Base-by-base conservation (phyloP, 2,113 vertebrate genomes). In the Fulmarus glacialis region DNA sequence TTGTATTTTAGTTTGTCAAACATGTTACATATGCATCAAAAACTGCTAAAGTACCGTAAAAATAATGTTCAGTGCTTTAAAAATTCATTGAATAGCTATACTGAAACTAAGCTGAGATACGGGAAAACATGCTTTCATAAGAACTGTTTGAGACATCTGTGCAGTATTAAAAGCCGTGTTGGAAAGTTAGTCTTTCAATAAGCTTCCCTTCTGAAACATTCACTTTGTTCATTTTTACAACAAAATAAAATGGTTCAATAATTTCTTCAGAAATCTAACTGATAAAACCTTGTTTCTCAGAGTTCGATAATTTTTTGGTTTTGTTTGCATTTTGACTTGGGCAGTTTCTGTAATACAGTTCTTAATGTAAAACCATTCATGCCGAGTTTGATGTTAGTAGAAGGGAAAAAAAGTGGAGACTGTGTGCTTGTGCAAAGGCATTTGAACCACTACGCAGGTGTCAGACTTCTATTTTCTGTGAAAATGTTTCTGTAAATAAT, bases 1-100 rank as follows among this genome's bases (percentile, higher is more conserved):
- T n/a, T 78, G 8, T 38, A 30, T 48, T 92, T 55, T 53, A 40
- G 11, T 80, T 83, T 66, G 27, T 34, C 23, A 43, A 6, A 42
- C 10, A 30, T 0, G 1, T n/a, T 60, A 23, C 3, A 3, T 30
- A 14, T 12, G 5, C 11, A 26, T 23, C 8, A 66, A 80, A 67
- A 62, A 0, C 5, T 47, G 12, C 30, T 60, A 12, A 29, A 13
- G 6, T 68, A n/a, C 42, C 4, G 1, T n/a, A 75, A 38, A 83
- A 38, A 52, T 29, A 24, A 42, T 15, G 12, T 38, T 80, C 11
- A 23, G 5, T 27, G 17, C 40, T 85, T 90, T 17, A 59, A 82
- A 89, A 79, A 71, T 22, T 11, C 0, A 1, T 11, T 74, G 36
- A 81, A 20, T 58, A 91, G 15, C 38, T 45, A 1, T 40, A 18